Evolutionary conservation across 2,888 invertebrate species (phyloP).

Genomic region (Salpingus planirostris): DNA sequence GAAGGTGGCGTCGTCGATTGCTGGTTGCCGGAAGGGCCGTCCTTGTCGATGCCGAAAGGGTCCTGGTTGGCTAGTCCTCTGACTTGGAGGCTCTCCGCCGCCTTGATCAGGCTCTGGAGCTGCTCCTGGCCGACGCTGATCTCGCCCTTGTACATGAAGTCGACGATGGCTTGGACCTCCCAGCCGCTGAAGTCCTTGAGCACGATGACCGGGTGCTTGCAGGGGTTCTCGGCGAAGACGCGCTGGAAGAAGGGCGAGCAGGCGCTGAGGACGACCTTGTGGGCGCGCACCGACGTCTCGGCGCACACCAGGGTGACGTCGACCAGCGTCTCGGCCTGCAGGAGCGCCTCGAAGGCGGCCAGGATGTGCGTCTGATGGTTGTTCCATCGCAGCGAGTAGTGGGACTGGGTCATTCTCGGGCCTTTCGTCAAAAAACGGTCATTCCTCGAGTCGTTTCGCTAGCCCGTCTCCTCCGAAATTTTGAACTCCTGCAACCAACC

Average conservation of each 20-base stretch:
- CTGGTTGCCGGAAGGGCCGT: conserved; percentile 31
- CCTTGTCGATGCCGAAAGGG: conserved; percentile 35
- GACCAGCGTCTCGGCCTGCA: conserved; percentile 78
- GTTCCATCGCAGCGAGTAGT: conserved; percentile 89
- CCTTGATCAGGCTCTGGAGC: conserved; percentile 72
- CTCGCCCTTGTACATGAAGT: conserved; percentile 92
- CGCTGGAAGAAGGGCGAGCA: conserved; percentile 83
- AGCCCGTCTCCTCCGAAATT: conserved; percentile 29
- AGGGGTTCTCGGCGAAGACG: conserved; percentile 84
- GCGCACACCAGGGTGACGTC: conserved; percentile 87
- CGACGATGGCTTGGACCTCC: conserved; percentile 83
- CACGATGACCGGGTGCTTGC: conserved; percentile 89
- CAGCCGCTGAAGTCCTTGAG: conserved; percentile 82
- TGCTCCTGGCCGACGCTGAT: conserved; percentile 82
- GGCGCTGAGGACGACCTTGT: conserved; percentile 85
- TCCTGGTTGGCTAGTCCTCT: conserved; percentile 61
- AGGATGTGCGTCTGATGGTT: conserved; percentile 86
- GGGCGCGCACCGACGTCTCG: conserved; percentile 76
- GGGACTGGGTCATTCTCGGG: conserved; percentile 52
- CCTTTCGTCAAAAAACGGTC: conserved; percentile 7
- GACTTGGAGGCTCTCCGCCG: conserved; percentile 80
- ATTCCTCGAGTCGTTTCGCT: conserved; percentile 25
- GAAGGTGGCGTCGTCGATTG: conserved; percentile 39
- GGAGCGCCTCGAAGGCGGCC: conserved; percentile 78
- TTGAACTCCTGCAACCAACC: conserved; percentile 37